These are phyloP conservation scores for Thalassoma bifasciatum DNA, from an alignment of 2,113 vertebrate genomes.

Conservation along the genomic window DNA sequence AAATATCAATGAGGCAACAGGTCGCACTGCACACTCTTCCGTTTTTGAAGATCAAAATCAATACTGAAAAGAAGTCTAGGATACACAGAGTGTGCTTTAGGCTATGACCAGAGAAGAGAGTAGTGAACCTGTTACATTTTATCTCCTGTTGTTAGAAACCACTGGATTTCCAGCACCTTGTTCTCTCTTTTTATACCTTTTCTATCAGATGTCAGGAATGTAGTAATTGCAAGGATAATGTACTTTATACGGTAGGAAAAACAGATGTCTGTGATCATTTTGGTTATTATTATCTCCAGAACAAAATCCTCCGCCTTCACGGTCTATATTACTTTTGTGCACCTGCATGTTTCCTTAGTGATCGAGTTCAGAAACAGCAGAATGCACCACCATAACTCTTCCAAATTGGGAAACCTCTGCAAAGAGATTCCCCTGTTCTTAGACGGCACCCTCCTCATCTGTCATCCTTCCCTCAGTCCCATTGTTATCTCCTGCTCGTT, in stretches of 20 bases:
- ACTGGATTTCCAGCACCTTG: slow-evolving; percentile 27
- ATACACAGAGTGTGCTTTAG: slow-evolving; percentile 48
- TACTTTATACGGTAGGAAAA: background rate
- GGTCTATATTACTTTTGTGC: slow-evolving; percentile 2
- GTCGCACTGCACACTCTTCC: slow-evolving; percentile 44
- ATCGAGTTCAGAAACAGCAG: slow-evolving; percentile 15
- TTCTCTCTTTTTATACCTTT: background rate
- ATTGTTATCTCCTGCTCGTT: background rate
- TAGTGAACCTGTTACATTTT: slow-evolving; percentile 39
- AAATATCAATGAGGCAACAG: slow-evolving; percentile 70
- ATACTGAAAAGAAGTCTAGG: slow-evolving; percentile 40
- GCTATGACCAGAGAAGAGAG: slow-evolving; percentile 40
- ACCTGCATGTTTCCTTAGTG: slow-evolving; percentile 30
- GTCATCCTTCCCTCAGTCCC: background rate
- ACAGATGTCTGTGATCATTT: background rate
- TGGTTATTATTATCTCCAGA: slow-evolving; percentile 5
- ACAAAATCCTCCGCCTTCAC: background rate
- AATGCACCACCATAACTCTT: background rate
- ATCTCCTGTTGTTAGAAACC: slow-evolving; percentile 23
- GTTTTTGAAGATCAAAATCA: slow-evolving; percentile 53
- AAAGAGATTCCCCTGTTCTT: background rate
- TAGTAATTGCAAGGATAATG: background rate
- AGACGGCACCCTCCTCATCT: background rate
- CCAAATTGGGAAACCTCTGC: slow-evolving; percentile 3
- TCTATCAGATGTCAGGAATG: background rate